A percentile compares a stretch with the other conserved stretches of the same genome.
phyloP scores from a whole-genome alignment of 2,113 vertebrate species.

The Saguinus midas region DNA sequence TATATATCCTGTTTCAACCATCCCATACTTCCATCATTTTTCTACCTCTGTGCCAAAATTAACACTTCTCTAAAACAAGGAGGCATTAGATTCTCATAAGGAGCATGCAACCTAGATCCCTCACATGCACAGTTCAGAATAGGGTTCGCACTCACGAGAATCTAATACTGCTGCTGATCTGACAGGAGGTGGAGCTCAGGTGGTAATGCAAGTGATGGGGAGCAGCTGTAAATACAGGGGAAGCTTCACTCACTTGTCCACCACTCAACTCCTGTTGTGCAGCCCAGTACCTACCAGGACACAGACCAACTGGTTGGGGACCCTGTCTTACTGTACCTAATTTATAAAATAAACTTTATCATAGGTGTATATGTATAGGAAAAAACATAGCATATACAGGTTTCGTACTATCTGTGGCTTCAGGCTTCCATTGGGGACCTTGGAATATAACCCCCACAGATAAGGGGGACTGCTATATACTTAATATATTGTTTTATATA shows the following conservation, averaged over 20 bases:
- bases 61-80: not conserved
- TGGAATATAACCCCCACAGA: not conserved
- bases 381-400: not conserved
- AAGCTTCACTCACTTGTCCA: too few relatives aligned
- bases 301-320: too few relatives aligned
- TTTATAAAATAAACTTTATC: not conserved
- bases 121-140: too few relatives aligned
- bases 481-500: not conserved
- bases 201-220: too few relatives aligned
- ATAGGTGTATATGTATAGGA: not conserved
- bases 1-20: not conserved
- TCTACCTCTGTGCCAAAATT: not conserved
- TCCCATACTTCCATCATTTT: not conserved
- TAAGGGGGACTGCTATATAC: not conserved
- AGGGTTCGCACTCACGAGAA: too few relatives aligned
- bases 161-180: too few relatives aligned
- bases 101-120: too few relatives aligned
- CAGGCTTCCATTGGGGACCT: not conserved
- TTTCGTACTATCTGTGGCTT: not conserved
- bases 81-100: too few relatives aligned
- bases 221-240: too few relatives aligned
- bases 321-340: not conserved
- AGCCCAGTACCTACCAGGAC: too few relatives aligned
- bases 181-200: too few relatives aligned
- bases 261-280: too few relatives aligned